These are phyloP conservation scores for Schlechtendalia chinensis DNA, from an alignment of 1,140 invertebrate genomes.

Conservation along the genomic window DNA sequence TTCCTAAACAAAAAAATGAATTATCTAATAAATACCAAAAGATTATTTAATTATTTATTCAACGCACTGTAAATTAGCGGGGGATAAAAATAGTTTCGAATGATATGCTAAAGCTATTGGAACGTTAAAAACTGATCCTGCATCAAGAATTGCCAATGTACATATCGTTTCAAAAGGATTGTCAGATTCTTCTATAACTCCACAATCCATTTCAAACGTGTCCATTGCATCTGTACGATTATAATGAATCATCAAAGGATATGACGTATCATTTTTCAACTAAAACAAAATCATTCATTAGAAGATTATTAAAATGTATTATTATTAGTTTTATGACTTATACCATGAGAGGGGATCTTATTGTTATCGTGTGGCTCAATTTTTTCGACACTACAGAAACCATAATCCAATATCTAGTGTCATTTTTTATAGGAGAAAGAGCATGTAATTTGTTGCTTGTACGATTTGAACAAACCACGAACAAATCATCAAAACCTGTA, in stretches of 20 bases:
- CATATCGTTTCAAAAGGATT: slow-evolving; percentile 77
- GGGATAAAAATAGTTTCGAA: slow-evolving; percentile 71
- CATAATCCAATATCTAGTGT: slow-evolving; percentile 68
- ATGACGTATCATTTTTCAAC: slow-evolving; percentile 76
- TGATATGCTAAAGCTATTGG: slow-evolving; percentile 79
- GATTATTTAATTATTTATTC: not conserved
- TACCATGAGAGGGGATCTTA: slow-evolving; percentile 76
- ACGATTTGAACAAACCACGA: slow-evolving; percentile 70
- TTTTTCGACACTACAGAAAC: slow-evolving; percentile 65
- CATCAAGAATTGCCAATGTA: slow-evolving; percentile 70
- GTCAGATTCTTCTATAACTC: slow-evolving; percentile 65
- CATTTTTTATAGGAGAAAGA: slow-evolving; percentile 66
- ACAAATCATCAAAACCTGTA: slow-evolving; percentile 68
- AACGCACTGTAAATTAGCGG: slow-evolving; percentile 71
- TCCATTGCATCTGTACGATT: slow-evolving; percentile 66
- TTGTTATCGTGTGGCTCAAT: slow-evolving; percentile 64
- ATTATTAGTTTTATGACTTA: not conserved
- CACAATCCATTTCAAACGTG: slow-evolving; percentile 60
- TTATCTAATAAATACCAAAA: slow-evolving; percentile 25
- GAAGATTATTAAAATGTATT: slow-evolving; percentile 27
- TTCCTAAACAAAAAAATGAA: slow-evolving; percentile 50
- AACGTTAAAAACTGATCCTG: slow-evolving; percentile 71
- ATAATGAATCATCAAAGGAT: slow-evolving; percentile 72
- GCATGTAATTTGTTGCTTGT: slow-evolving; percentile 69
- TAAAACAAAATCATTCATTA: slow-evolving; percentile 55